Percentiles rank a stretch among this genome's conserved stretches.
These are phyloP conservation scores for human (Homo sapiens) DNA, from an alignment of 2,113 vertebrate genomes.

Conservation along the genomic window DNA sequence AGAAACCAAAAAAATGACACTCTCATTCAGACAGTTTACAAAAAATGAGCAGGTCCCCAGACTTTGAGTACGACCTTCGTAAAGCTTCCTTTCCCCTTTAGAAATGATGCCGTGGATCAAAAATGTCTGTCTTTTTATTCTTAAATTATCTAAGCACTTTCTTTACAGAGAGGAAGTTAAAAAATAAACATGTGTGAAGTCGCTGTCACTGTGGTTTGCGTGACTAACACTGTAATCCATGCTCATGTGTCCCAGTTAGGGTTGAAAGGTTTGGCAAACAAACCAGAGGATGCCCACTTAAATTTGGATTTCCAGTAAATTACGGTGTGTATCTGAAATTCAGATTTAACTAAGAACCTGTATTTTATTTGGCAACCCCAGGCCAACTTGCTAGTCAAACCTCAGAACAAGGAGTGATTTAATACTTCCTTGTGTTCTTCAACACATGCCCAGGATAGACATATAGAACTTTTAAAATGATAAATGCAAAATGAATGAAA, in stretches of 20 bases:
- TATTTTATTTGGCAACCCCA: neutral
- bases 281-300: neutral
- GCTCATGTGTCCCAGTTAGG: rapidly evolving
- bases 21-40: neutral
- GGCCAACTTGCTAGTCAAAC: neutral
- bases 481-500: neutral
- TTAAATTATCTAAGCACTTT: neutral
- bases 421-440: neutral
- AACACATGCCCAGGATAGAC: rapidly evolving
- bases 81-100: neutral
- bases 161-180: neutral
- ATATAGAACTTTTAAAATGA: neutral
- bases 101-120: neutral
- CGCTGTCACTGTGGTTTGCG: neutral
- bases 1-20: neutral
- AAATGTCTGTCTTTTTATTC: neutral
- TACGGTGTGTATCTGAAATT: neutral
- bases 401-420: neutral
- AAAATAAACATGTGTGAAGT: neutral
- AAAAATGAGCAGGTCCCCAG: neutral
- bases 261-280: neutral
- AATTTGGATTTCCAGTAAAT: neutral
- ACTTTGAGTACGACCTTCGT: neutral
- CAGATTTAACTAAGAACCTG: neutral
- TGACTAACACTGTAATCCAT: rapidly evolving